phyloP scores from a whole-genome alignment of 2,888 invertebrate species.

The Rhagophthalmus giganteus region DNA sequence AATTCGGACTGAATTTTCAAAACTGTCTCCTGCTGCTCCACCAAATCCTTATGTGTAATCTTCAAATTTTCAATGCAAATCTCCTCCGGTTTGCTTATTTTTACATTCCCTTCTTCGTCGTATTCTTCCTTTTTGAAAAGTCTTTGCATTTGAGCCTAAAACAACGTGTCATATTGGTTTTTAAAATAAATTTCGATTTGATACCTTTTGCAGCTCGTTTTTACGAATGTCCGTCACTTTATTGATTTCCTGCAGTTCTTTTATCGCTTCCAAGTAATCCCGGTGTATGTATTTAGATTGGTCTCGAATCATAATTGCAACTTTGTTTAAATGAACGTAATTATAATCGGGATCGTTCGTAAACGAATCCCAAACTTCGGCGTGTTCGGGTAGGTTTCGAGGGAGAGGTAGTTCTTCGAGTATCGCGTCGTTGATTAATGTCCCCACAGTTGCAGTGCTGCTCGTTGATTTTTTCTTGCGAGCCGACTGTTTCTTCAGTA shows the following conservation, averaged over 20 bases:
- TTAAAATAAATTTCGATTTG: too few species aligned
- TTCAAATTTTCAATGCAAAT: slow-evolving; percentile 32
- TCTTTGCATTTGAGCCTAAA: slow-evolving; percentile 31
- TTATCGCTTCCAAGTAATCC: slow-evolving; percentile 34
- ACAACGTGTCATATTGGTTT: too few species aligned
- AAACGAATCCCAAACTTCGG: slow-evolving; percentile 39
- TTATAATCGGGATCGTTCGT: slow-evolving; percentile 27
- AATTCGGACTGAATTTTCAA: slow-evolving; percentile 44
- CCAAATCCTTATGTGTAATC: slow-evolving; percentile 32
- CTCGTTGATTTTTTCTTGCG: slow-evolving; percentile 22
- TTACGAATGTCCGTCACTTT: slow-evolving; percentile 32
- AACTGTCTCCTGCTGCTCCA: slow-evolving; percentile 45
- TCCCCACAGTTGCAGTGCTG: slow-evolving; percentile 14
- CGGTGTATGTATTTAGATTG: slow-evolving; percentile 31
- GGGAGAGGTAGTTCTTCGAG: slow-evolving; percentile 23
- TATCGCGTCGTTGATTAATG: slow-evolving; percentile 6
- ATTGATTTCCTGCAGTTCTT: slow-evolving; percentile 30
- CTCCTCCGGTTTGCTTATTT: slow-evolving; percentile 24
- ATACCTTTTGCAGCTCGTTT: slow-evolving; percentile 36
- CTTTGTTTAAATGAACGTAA: slow-evolving; percentile 28
- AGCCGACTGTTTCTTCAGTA: slow-evolving; percentile 18
- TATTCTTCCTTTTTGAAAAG: slow-evolving; percentile 19
- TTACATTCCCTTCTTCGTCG: slow-evolving; percentile 21
- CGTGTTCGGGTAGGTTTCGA: slow-evolving; percentile 33
- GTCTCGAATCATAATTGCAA: slow-evolving; percentile 30